A percentile compares a stretch with the other conserved stretches of the same genome.
phyloP scores from a whole-genome alignment of 2,797 vertebrate species.

The Merluccius polli region DNA sequence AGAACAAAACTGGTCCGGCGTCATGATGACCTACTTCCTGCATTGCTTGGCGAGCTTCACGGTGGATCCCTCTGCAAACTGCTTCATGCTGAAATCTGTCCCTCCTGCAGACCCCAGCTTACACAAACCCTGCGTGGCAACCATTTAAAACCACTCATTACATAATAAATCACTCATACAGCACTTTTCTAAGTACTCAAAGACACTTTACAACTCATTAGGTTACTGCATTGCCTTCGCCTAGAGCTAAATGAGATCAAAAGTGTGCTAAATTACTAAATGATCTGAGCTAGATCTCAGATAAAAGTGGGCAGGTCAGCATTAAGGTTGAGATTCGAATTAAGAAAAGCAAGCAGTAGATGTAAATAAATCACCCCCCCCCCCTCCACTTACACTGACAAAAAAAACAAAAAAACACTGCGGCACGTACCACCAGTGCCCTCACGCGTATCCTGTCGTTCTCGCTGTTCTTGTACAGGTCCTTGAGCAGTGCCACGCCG shows the following conservation, averaged over 20 bases:
- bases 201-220: neutral
- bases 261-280: neutral
- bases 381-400: neutral
- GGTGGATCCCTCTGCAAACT: conserved; percentile 97
- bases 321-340: too few species aligned
- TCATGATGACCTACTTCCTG: conserved; percentile 81
- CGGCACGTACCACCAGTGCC: conserved; percentile 86
- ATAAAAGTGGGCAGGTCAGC: neutral
- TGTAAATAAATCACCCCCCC: neutral
- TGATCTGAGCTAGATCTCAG: too few species aligned
- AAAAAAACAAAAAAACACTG: too few species aligned
- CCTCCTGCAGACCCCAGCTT: conserved; percentile 96
- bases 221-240: neutral
- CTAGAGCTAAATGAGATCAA: neutral
- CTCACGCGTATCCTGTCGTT: conserved; percentile 93
- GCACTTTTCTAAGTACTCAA: too few species aligned
- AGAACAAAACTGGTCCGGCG: neutral
- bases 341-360: too few species aligned
- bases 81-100: conserved; percentile 99
- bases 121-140: conserved; percentile 81
- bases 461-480: conserved; percentile 94
- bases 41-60: conserved; percentile 95
- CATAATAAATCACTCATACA: neutral
- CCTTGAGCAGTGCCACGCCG: conserved; percentile 89
- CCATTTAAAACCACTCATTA: conserved; percentile 11